phyloP scores from a whole-genome alignment of 1,140 invertebrate genomes.

The Agrypnia vestita region DNA sequence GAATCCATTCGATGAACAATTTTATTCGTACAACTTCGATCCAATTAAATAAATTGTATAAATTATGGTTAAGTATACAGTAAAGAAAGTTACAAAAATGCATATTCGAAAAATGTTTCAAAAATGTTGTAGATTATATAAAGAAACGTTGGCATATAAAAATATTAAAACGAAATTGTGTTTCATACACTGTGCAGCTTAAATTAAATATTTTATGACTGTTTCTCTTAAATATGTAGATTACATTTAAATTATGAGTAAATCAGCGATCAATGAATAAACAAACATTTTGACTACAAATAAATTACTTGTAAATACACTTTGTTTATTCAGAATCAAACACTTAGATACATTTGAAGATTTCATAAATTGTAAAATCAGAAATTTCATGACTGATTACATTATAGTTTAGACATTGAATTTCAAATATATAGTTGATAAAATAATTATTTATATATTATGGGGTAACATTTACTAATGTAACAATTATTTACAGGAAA shows the following conservation, averaged over 20 bases:
- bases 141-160: background rate
- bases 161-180: slow-evolving; percentile 15
- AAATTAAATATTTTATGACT: slow-evolving; percentile 33
- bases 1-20: too few relatives aligned
- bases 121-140: background rate
- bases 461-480: slow-evolving; percentile 13
- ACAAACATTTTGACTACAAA: background rate
- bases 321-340: background rate
- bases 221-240: slow-evolving; percentile 3
- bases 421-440: slow-evolving; percentile 16
- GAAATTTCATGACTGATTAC: too few relatives aligned
- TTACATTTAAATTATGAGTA: background rate
- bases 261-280: background rate
- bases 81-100: background rate
- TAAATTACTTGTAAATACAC: slow-evolving; percentile 14
- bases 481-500: slow-evolving; percentile 13
- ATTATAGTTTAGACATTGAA: background rate
- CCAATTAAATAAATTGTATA: background rate
- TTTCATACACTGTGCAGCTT: slow-evolving; percentile 11
- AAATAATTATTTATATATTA: slow-evolving; percentile 3
- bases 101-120: background rate
- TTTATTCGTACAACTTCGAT: background rate
- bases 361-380: background rate
- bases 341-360: slow-evolving; percentile 2
- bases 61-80: background rate